phyloP scores from a whole-genome alignment of 2,113 vertebrate species.

The Spermophilus dauricus region DNA sequence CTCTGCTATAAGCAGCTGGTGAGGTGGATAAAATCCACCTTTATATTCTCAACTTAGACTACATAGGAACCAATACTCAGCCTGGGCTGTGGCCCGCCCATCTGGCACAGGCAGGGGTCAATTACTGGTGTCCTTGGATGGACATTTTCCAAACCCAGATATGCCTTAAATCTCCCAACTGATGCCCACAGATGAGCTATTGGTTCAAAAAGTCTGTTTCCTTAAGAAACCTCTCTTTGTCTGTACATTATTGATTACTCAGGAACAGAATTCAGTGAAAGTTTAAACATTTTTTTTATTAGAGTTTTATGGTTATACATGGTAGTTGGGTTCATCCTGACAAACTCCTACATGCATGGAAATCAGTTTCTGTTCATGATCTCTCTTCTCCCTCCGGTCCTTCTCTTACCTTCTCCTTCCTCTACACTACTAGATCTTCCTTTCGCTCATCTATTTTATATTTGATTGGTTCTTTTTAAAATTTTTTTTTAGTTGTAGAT shows the following conservation, averaged over 20 bases:
- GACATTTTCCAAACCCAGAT: neutral
- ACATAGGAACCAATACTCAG: neutral
- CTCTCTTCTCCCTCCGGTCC: too few relatives aligned
- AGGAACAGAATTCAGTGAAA: neutral
- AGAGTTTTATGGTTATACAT: too few relatives aligned
- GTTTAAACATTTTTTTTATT: too few relatives aligned
- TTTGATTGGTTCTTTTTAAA: too few relatives aligned
- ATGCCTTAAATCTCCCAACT: neutral
- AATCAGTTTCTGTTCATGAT: too few relatives aligned
- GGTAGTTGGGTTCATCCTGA: too few relatives aligned
- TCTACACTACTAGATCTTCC: too few relatives aligned
- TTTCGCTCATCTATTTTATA: too few relatives aligned
- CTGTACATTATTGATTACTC: neutral
- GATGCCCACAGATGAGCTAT: neutral
- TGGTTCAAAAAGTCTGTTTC: neutral
- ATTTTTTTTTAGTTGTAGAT: too few relatives aligned
- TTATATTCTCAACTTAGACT: neutral
- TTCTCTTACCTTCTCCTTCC: too few relatives aligned
- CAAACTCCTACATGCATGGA: too few relatives aligned
- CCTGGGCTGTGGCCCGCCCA: neutral
- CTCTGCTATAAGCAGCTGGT: neutral
- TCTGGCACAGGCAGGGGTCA: neutral
- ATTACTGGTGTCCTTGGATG: neutral
- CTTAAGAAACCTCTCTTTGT: neutral
- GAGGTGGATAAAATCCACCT: neutral